Evolutionary conservation across 2,797 vertebrate species (phyloP).

Genomic region (Euphonia xanthogaster): DNA sequence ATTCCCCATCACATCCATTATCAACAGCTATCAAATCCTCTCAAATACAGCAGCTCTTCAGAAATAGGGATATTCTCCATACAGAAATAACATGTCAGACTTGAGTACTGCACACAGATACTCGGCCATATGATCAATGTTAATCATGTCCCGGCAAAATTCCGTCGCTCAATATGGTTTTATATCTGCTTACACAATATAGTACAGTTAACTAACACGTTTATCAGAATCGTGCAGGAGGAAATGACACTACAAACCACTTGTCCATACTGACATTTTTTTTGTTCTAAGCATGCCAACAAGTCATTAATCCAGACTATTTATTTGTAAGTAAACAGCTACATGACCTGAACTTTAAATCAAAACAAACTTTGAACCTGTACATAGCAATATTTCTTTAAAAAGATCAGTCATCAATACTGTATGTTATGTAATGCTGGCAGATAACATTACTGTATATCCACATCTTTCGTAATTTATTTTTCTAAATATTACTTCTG

Average conservation of each 20-base stretch:
- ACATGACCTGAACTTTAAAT: neutral
- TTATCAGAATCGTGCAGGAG: neutral
- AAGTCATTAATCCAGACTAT: neutral
- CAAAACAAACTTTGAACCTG: neutral
- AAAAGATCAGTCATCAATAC: neutral
- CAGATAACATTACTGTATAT: neutral
- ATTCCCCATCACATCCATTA: neutral
- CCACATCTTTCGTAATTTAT: neutral
- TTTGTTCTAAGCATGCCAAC: neutral
- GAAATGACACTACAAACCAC: neutral
- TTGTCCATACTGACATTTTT: neutral
- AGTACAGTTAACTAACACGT: neutral
- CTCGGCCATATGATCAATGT: neutral
- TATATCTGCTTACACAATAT: neutral
- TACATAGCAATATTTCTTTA: neutral
- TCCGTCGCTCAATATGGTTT: neutral
- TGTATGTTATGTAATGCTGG: neutral
- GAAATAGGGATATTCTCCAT: neutral
- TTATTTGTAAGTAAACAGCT: neutral
- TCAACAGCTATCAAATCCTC: constrained; percentile 10
- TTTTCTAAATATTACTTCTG: neutral
- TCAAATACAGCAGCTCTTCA: neutral
- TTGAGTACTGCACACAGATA: neutral
- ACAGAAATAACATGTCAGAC: neutral
- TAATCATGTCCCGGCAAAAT: neutral